Base-by-base conservation (phyloP, 1,140 invertebrate genomes). In the Pissodes strobi region DNA sequence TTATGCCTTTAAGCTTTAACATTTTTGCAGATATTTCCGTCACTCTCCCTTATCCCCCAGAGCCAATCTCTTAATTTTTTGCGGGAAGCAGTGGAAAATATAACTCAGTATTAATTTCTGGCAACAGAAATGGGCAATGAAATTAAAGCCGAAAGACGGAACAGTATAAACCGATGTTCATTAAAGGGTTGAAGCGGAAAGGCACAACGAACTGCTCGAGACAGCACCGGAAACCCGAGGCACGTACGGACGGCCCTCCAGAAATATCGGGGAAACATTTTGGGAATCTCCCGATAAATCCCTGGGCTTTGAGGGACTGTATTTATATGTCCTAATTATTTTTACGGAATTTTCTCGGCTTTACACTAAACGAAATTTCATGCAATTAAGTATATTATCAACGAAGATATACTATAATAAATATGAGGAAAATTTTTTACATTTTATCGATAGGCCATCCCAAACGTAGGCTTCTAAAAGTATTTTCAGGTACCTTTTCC, bases 71-170 rank as follows among this genome's bases (percentile, higher is more conserved):
- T 62, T 56, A 67, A 67, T 62, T 67, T 48, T 52, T 37, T 60
- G 56, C 15, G 39, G 39, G 18, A 25, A 55, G 27, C 45, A 51
- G 27, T 53, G 57, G 23, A 52, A 62, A 62, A 60, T 59, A 59
- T 67, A 69, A 66, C 51, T 45, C 51, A 38, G 59, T 64, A 68
- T 64, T 64, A 68, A 68, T 64, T 66, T 53, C 38, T 66, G 56
- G 58, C 45, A 48, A 30, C 51, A 46, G 64, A 67, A 66, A 63
- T 65, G 55, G 63, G 63, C 63, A 68, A 68, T 68, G 66, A 68
- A 68, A 68, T 68, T 68, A 68, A 68, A 64, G 45, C 61, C 48
- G 66, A 68, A 68, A 68, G 60, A 68, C 43, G 66, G 66, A 68
- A 64, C 60, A 63, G 59, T 64, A 64, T 63, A 68, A 64, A 64